Evolutionary conservation across 1,140 invertebrate genomes (phyloP), one percentile per base, ranked within the genome.

Genomic region (Diorhabda sublineata): DNA sequence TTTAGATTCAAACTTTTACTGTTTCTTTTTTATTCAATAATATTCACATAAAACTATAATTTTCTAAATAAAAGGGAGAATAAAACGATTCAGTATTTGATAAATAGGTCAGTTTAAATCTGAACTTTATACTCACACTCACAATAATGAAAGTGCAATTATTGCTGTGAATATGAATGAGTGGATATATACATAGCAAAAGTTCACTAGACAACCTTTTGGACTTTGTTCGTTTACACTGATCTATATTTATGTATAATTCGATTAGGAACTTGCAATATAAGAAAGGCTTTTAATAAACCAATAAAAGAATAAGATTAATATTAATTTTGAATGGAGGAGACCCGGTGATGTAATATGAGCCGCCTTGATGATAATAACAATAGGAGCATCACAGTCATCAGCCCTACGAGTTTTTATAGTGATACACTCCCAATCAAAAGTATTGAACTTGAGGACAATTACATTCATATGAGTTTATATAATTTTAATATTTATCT

Each of bases 241-340:
- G 47, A 52, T 52, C n/a, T 26, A 26, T 26, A 26, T 26, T 26
- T 52, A 52, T 52, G n/a, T 52, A 52, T 52, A 52, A 52, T 52
- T 52, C 47, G 47, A 52, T 52, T n/a, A 52, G 47, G 47, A 52
- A 52, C 47, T 52, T 4, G 6, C 47, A 52, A 52, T 52, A 52
- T 52, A 52, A 52, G 47, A 52, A 52, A 52, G 47, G 47, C 47
- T n/a, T 52, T 52, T 52, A 52, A 52, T 52, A 6, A 52, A 52
- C 47, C n/a, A 52, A 52, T n/a, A 52, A 52, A 52, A 52, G 47
- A 52, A n/a, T 2, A 3, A 4, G 4, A 52, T 6, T 52, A 52
- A 6, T 52, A 52, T 52, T 52, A 52, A 52, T 52, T n/a, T 52
- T 52, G 4, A 52, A 52, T 8, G 47, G n/a, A 52, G 47, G n/a